phyloP scores from a whole-genome alignment of 1,140 invertebrate species.

The Philotrypesis tridentata region DNA sequence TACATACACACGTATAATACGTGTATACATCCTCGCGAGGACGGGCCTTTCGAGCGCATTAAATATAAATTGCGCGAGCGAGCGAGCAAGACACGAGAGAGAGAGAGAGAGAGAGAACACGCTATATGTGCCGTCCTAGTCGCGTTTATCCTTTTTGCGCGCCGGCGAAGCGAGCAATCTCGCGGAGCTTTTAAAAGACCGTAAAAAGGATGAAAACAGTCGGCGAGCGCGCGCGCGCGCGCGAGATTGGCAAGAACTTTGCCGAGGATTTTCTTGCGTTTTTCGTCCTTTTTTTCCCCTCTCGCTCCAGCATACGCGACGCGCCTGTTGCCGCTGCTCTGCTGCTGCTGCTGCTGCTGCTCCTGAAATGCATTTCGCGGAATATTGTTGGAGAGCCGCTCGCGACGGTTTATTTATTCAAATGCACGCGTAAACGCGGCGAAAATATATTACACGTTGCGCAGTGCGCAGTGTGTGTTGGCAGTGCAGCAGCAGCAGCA shows the following conservation, averaged over 20 bases:
- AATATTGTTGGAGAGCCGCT: no score
- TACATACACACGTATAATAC: not conserved
- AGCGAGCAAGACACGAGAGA: no score
- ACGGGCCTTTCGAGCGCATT: not conserved
- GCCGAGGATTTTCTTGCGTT: not conserved
- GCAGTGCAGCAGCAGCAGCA: no score
- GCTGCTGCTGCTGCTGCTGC: no score
- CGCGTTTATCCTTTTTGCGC: not conserved
- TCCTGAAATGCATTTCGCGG: no score
- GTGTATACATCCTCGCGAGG: not conserved
- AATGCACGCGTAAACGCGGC: not conserved
- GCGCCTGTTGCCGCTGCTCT: no score
- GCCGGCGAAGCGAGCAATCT: not conserved
- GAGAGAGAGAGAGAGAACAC: no score
- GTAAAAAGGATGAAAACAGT: slow-evolving; percentile 23
- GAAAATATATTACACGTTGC: not conserved
- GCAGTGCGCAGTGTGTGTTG: no score
- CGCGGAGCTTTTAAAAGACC: slow-evolving; percentile 23
- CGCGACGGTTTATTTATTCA: not conserved
- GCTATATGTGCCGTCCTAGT: not conserved
- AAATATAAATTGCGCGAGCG: slow-evolving; percentile 11
- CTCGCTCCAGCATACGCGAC: no score
- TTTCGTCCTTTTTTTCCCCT: not conserved
- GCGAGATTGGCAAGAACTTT: not conserved
- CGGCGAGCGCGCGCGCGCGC: not conserved